Conservation (phyloP, 23 tunicate species). For the Styela clava region DNA sequence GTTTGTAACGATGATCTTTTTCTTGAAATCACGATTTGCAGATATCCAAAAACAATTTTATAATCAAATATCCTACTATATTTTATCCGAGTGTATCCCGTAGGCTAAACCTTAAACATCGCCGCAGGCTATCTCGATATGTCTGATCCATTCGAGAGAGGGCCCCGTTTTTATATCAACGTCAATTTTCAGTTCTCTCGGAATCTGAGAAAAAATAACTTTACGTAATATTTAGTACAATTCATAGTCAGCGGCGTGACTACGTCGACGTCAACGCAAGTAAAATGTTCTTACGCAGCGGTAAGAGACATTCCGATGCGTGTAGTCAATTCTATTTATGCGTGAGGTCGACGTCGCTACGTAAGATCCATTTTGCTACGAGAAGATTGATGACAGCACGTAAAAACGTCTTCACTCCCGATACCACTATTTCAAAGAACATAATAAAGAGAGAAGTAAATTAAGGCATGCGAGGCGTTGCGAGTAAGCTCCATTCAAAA, state of each 20-base stretch:
- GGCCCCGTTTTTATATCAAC: constrained; percentile 5
- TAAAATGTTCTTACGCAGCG: constrained; percentile 7
- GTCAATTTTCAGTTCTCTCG: constrained; percentile 15
- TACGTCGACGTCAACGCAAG: constrained; percentile 40
- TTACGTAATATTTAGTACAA: background rate
- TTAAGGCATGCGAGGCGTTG: constrained; percentile 3
- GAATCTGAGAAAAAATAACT: constrained; percentile 1
- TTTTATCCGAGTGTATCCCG: background rate
- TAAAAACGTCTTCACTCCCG: background rate
- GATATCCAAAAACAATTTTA: too few species aligned
- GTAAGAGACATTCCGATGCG: constrained; percentile 13
- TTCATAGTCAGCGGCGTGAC: constrained; percentile 3
- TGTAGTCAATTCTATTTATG: constrained; percentile 23
- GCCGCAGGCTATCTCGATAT: constrained; percentile 28
- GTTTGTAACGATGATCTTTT: too few species aligned
- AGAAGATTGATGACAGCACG: background rate
- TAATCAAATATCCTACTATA: too few species aligned
- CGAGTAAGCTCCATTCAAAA: background rate
- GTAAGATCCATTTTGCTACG: background rate
- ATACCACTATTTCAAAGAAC: background rate
- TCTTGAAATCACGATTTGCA: too few species aligned
- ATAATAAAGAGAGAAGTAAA: constrained; percentile 21
- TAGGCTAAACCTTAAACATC: background rate
- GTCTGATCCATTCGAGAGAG: constrained; percentile 16
- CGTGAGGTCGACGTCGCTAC: constrained; percentile 29